Percentiles rank a stretch among this genome's conserved stretches.
Conservation (phyloP, 2,797 vertebrate species). For the Spheniscus humboldti region DNA sequence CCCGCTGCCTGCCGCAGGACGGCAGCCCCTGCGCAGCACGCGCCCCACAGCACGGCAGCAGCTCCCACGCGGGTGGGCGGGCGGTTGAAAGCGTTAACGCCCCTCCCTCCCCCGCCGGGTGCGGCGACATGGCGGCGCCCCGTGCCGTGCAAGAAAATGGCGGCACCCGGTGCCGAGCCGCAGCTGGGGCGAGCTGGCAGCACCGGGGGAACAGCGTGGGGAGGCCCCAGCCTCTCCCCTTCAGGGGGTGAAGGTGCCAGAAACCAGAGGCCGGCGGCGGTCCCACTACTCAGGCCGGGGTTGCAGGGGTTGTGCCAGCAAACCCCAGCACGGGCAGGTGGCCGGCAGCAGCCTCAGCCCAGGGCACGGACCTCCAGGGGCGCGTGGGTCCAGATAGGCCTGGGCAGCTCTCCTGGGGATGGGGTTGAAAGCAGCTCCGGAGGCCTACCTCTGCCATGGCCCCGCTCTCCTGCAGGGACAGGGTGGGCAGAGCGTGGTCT, state of each 20-base stretch:
- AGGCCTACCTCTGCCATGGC: not conserved
- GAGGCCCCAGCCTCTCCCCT: not conserved
- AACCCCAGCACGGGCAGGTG: no score
- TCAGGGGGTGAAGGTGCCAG: no score
- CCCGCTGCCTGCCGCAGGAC: not conserved
- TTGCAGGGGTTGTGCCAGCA: not conserved
- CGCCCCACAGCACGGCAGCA: not conserved
- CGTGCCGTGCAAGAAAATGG: not conserved
- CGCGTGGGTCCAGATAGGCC: accelerated
- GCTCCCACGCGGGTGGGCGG: not conserved
- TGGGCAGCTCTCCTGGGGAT: accelerated
- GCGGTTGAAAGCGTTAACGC: no score
- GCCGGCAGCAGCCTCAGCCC: not conserved
- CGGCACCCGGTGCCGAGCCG: no score
- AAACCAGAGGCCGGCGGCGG: not conserved
- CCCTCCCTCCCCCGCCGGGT: not conserved
- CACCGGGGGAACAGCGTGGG: accelerated
- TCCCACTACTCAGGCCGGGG: not conserved
- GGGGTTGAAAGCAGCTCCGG: not conserved
- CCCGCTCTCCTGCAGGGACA: accelerated
- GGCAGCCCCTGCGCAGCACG: not conserved
- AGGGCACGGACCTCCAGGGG: not conserved
- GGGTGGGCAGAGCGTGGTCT: not conserved
- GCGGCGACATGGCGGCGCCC: not conserved
- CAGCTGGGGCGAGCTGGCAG: no score